These are phyloP conservation scores for Spinus olivaceus DNA, from an alignment of 2,797 vertebrate genomes.

Conservation along the genomic window DNA sequence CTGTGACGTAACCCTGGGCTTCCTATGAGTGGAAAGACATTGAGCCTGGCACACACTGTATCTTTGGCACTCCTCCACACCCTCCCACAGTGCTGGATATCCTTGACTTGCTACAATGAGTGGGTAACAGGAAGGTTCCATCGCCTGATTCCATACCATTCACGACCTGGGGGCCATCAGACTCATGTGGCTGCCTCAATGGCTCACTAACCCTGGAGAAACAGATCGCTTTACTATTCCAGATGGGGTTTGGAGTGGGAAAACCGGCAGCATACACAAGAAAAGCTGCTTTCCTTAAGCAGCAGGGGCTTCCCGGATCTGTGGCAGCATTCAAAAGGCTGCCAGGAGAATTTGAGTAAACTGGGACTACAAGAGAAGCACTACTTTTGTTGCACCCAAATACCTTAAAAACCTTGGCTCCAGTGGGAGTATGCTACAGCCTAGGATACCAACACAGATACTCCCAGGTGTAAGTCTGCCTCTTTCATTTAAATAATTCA, in stretches of 20 bases:
- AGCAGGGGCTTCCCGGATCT: not conserved
- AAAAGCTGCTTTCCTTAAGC: slow-evolving; percentile 31
- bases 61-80: not conserved
- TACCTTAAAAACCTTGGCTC: not conserved
- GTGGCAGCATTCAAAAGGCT: not conserved
- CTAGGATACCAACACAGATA: not conserved
- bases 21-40: not conserved
- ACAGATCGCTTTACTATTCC: not conserved
- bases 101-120: not conserved
- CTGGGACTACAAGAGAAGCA: not conserved
- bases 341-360: not conserved
- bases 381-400: slow-evolving; percentile 4
- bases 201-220: not conserved
- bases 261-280: not conserved
- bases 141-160: not conserved
- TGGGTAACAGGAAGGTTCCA: not conserved
- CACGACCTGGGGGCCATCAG: not conserved
- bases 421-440: not conserved
- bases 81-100: not conserved
- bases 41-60: not conserved
- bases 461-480: not conserved
- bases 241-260: not conserved
- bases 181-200: not conserved
- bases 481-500: slow-evolving; percentile 22
- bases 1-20: not conserved